Evolutionary conservation across 2,797 vertebrate species (phyloP), one percentile per base, ranked within the genome.

Genomic region (Sebastes nivosus): DNA sequence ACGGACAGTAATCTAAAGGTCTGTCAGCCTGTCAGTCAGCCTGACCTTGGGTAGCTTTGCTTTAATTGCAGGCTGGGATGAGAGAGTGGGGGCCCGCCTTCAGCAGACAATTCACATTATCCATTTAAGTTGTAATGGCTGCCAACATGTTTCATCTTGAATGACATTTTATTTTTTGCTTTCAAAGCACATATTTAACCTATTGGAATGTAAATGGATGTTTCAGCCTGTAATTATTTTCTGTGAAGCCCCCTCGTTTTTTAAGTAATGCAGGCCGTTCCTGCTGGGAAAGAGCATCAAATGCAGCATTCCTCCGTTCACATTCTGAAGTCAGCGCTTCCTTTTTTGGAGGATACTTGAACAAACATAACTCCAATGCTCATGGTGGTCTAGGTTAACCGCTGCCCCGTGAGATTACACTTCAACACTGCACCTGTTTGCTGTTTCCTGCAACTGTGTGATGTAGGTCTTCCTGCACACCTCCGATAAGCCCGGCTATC

Each of bases 1-100:
- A 88, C 84, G 90, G 91, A 92, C 91, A 86, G 88, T 94, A 91
- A 92, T 94, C 93, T 93, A 92, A 91, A 90, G 91, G 90, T 92
- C 90, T 94, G 93, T 92, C 89, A 88, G 92, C 78, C 87, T 92
- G 94, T 93, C 93, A 92, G 61, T 95, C 90, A 93, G 73, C 55
- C 88, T 84, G 86, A 92, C 92, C 92, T 88, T 89, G 88, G 79
- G 36, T 72, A 84, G 87, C 85, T 89, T 90, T 86, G 81, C 83
- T 91, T 88, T 94, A 94, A 94, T 93, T 93, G 86, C 88, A 84
- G 79, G 46, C 85, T 79, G 68, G 66, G 75, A 85, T 81, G 74
- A 87, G 79, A 83, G 82, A 81, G 85, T 27, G 80, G 73, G 83
- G 83, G 85, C 86, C 87, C 72, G 68, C 64, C 84, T 83, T 75